A percentile compares a stretch with the other conserved stretches of the same genome.
phyloP scores from a whole-genome alignment of 2,888 invertebrate species.

The Dicycla oo region DNA sequence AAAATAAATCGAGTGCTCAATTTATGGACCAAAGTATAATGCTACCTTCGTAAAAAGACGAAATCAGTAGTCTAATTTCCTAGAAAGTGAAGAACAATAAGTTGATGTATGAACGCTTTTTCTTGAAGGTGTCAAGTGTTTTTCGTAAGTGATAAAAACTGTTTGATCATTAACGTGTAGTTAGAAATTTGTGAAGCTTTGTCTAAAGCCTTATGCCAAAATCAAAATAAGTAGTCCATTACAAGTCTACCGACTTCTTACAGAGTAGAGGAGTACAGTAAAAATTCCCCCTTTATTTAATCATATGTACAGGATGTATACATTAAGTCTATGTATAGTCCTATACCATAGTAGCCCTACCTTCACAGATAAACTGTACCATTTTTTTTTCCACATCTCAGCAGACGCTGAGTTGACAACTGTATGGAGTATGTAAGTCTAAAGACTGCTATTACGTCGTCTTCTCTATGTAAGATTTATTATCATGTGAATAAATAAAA shows the following conservation, averaged over 20 bases:
- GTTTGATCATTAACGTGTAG: slow-evolving; percentile 44
- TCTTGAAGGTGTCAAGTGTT: slow-evolving; percentile 52
- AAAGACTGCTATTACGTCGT: slow-evolving; percentile 19
- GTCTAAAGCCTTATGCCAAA: slow-evolving; percentile 65
- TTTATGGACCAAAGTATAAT: slow-evolving; percentile 88
- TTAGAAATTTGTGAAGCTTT: slow-evolving; percentile 47
- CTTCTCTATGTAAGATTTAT: slow-evolving; percentile 22
- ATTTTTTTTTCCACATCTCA: background rate
- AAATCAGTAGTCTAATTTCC: slow-evolving; percentile 65
- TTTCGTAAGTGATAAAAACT: slow-evolving; percentile 49
- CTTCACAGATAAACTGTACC: background rate
- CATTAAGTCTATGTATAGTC: too few species aligned
- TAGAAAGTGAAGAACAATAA: slow-evolving; percentile 60
- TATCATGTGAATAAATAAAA: slow-evolving; percentile 45
- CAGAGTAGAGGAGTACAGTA: background rate
- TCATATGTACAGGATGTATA: background rate
- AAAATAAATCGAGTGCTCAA: slow-evolving; percentile 85
- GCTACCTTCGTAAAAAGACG: slow-evolving; percentile 69
- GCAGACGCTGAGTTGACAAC: background rate
- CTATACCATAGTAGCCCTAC: background rate
- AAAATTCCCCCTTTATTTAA: background rate
- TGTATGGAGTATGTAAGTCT: slow-evolving; percentile 14
- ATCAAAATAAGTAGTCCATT: slow-evolving; percentile 47
- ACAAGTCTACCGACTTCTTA: slow-evolving; percentile 15
- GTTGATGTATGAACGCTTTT: slow-evolving; percentile 51